Percentiles rank a stretch among this genome's conserved stretches.
These are phyloP conservation scores for Hemichromis elongatus DNA, from an alignment of 2,113 vertebrate species.

Conservation along the genomic window DNA sequence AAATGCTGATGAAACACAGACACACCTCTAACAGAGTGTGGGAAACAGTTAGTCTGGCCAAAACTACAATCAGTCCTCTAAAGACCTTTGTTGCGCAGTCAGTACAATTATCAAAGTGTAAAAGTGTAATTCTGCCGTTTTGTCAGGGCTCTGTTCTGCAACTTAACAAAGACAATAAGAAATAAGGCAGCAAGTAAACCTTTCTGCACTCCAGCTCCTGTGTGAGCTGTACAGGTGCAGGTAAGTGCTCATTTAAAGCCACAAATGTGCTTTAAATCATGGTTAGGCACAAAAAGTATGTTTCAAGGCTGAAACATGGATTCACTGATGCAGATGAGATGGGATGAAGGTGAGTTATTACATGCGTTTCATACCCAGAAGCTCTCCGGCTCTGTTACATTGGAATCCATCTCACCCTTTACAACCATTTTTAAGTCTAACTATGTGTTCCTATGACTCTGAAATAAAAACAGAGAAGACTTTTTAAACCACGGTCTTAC, in stretches of 20 bases:
- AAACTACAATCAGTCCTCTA: not conserved
- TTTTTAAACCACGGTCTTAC: not conserved
- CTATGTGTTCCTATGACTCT: conserved; percentile 24
- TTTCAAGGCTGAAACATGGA: not conserved
- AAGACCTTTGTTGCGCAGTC: not conserved
- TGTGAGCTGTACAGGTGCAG: not conserved
- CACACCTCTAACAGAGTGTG: not conserved
- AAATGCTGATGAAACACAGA: not conserved
- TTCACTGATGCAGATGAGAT: conserved; percentile 4
- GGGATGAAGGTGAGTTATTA: not conserved
- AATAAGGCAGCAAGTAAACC: not conserved
- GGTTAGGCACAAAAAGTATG: not conserved
- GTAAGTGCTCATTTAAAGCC: not conserved
- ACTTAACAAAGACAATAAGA: accelerated
- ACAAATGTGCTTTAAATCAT: not conserved
- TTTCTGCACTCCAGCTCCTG: not conserved
- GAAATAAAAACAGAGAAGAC: conserved; percentile 37
- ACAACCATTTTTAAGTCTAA: conserved; percentile 34
- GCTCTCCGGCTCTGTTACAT: conserved; percentile 36
- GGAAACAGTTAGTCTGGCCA: not conserved
- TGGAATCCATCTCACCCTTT: conserved; percentile 48
- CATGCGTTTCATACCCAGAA: conserved; percentile 42
- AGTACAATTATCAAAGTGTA: not conserved
- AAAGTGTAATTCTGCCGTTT: not conserved
- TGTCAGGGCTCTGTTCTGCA: not conserved